Base-by-base conservation (phyloP, 53 echinoderm and acorn worm genomes). In the Apostichopus leukothele region DNA sequence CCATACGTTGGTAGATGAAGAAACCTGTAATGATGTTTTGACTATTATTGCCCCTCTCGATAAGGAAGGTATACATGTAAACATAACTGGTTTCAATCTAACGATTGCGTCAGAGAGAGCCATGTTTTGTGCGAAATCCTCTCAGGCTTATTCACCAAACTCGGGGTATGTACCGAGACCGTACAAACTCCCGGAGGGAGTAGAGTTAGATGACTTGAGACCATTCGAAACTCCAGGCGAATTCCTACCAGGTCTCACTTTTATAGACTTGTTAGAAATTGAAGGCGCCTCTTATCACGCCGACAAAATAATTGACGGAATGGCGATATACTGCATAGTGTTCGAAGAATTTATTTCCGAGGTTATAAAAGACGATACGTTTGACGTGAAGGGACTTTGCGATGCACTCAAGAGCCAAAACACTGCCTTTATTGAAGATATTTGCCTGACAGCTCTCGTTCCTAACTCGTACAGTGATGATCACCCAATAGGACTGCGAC, bases 191-290 rank as follows among this genome's bases (percentile, higher is more conserved):
- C 84, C 84, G 22, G 11, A 20, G 19, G 84, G 50, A 22, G 20
- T 84, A 7, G 50, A 66, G 26, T 8, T 66, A 13, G 23, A 21
- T 16, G 84, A 8, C 60, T 19, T 21, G 23, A 26, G 21, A 84
- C 84, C 84, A 1, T 84, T 84, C 84, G 25, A 63, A 12, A 84
- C 67, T 1, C 84, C 84, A 9, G 84, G 84, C 1, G 84, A 39
- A 26, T 61, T 84, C 16, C 67, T 84, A 3, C 84, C 84, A 26
- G 84, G 84, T 19, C 67, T 84, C 5, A 84, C 84, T 14, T 84
- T 84, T 11, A 50, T 84, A 20, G 26, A 84, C 22, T 5, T 84
- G 39, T 14, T 84, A 1, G 66, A 67, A 26, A 85, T 67, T 14
- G 85, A 85, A 6, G 85, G 85, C 67, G 85, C 67, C n/a, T 50